Percentiles rank a stretch among this genome's conserved stretches.
phyloP scores from a whole-genome alignment of 2,888 invertebrate genomes.

The Philaethria dido region DNA sequence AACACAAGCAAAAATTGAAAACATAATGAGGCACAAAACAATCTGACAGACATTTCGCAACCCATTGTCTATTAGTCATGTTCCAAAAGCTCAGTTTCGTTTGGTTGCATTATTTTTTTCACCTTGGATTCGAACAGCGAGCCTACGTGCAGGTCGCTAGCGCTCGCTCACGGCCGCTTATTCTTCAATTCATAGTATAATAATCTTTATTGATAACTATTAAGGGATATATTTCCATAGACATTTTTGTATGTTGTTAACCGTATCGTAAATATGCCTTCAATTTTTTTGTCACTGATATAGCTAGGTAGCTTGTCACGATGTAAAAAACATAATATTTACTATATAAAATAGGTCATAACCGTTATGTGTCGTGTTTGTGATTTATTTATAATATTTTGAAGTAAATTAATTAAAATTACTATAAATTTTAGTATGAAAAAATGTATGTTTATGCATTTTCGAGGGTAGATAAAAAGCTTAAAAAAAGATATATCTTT shows the following conservation, averaged over 20 bases:
- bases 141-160: slow-evolving; percentile 71
- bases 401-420: not conserved
- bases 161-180: slow-evolving; percentile 71
- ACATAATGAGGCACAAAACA: slow-evolving; percentile 23
- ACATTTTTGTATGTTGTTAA: slow-evolving; percentile 18
- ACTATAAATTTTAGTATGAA: not conserved
- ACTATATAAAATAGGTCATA: slow-evolving; percentile 35
- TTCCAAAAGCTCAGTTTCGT: slow-evolving; percentile 60
- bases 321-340: slow-evolving; percentile 49
- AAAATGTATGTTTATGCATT: too few species aligned
- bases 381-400: not conserved
- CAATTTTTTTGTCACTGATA: slow-evolving; percentile 44
- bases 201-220: slow-evolving; percentile 29
- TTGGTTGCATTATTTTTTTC: slow-evolving; percentile 67
- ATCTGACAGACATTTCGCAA: slow-evolving; percentile 52
- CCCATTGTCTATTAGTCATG: slow-evolving; percentile 76
- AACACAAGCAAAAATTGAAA: slow-evolving; percentile 28
- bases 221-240: slow-evolving; percentile 7
- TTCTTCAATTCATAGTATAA: slow-evolving; percentile 45
- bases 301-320: slow-evolving; percentile 49
- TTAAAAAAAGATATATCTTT: too few species aligned
- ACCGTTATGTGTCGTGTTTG: slow-evolving; percentile 1
- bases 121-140: slow-evolving; percentile 48
- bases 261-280: slow-evolving; percentile 43
- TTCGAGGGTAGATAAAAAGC: too few species aligned